A percentile compares a stretch with the other conserved stretches of the same genome.
These are phyloP conservation scores for Panthera uncia DNA, from an alignment of 2,113 vertebrate species.

Conservation along the genomic window DNA sequence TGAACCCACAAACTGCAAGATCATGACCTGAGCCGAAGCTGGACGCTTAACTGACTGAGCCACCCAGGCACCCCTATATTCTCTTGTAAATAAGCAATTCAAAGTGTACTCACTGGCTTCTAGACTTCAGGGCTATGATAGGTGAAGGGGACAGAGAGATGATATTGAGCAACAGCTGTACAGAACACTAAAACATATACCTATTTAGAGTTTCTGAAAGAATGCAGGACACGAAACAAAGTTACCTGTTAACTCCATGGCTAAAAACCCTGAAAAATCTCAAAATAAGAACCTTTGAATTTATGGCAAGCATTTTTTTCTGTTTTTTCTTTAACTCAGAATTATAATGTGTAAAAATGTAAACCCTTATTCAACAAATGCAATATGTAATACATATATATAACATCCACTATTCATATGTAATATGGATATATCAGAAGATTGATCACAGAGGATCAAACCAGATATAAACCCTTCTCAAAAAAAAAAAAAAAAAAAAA, in stretches of 20 bases:
- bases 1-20: too few species aligned
- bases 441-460: neutral
- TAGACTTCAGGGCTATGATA: neutral
- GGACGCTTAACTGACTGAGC: too few species aligned
- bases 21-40: too few species aligned
- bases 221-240: neutral
- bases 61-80: too few species aligned
- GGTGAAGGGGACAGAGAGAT: neutral
- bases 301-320: neutral
- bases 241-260: slow-evolving; percentile 30
- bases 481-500: neutral
- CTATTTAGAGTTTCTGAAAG: slow-evolving; percentile 32
- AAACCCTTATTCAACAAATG: neutral
- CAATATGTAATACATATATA: neutral
- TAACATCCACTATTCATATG: neutral
- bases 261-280: slow-evolving; percentile 8
- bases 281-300: neutral
- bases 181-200: neutral
- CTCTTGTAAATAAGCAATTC: neutral
- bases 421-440: neutral
- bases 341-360: neutral
- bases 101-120: neutral
- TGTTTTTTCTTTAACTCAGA: neutral
- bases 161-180: neutral
- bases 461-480: neutral